A percentile compares a stretch with the other conserved stretches of the same genome.
Conservation (phyloP, 2,797 vertebrate species). For the Huso huso region DNA sequence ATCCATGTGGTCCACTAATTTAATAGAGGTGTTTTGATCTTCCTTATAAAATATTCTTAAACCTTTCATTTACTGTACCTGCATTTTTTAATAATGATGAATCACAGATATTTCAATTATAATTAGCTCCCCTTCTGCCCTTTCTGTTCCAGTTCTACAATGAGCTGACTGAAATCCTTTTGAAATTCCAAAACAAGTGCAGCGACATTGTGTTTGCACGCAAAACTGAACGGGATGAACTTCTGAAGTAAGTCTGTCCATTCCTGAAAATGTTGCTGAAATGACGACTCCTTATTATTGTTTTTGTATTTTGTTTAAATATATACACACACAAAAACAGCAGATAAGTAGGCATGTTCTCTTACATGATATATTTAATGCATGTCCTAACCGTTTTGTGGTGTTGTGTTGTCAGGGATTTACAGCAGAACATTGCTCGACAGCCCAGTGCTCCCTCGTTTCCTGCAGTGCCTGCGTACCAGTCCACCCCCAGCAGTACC, state of each 20-base stretch:
- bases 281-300: neutral
- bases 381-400: conserved; percentile 17
- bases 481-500: conserved; percentile 50
- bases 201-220: conserved; percentile 96
- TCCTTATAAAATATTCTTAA: too few relatives aligned
- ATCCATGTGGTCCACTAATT: too few relatives aligned
- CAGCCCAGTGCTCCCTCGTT: conserved; percentile 92
- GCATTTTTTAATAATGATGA: too few relatives aligned
- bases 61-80: too few relatives aligned
- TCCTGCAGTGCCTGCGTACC: conserved; percentile 76
- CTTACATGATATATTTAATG: too few relatives aligned
- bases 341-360: too few relatives aligned
- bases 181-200: conserved; percentile 97
- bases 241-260: conserved; percentile 77
- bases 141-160: conserved; percentile 80
- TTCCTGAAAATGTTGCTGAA: too few relatives aligned
- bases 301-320: conserved; percentile 6
- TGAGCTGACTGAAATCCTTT: conserved; percentile 88
- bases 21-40: too few relatives aligned
- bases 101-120: too few relatives aligned
- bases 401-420: conserved; percentile 61
- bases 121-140: too few relatives aligned
- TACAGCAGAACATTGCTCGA: conserved; percentile 93
- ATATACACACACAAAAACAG: neutral
- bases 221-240: conserved; percentile 93